These are phyloP conservation scores for Nipponacmea schrenckii DNA, from an alignment of 2,888 invertebrate genomes.

Conservation along the genomic window DNA sequence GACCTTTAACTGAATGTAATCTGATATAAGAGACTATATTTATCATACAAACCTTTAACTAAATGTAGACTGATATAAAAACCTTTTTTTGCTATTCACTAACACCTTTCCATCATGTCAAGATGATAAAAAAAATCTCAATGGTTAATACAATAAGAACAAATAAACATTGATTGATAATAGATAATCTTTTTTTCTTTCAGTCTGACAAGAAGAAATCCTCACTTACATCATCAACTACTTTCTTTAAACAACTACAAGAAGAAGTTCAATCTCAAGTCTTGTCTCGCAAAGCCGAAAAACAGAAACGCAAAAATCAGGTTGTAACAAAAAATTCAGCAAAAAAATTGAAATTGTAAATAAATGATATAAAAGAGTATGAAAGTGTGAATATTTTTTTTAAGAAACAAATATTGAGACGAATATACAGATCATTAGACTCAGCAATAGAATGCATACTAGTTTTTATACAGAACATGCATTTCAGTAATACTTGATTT, in stretches of 20 bases:
- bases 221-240: constrained; percentile 78
- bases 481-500: no score
- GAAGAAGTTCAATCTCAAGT: constrained; percentile 76
- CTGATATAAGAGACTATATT: no score
- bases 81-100: no score
- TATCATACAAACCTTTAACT: no score
- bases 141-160: no score
- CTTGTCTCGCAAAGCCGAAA: constrained; percentile 68
- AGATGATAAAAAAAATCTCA: no score
- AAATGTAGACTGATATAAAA: no score
- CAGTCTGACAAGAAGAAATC: constrained; percentile 33
- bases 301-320: constrained; percentile 59
- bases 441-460: no score
- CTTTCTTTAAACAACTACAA: constrained; percentile 88
- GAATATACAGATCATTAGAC: not conserved
- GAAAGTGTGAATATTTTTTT: not conserved
- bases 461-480: no score
- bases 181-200: not conserved
- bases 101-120: no score
- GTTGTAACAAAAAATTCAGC: constrained; percentile 68
- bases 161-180: no score
- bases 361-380: not conserved
- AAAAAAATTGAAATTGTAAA: constrained; percentile 75
- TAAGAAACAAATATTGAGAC: not conserved
- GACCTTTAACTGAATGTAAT: no score